These are phyloP conservation scores for Microctonus aethiopoides DNA, from an alignment of 2,888 invertebrate genomes.

Conservation along the genomic window DNA sequence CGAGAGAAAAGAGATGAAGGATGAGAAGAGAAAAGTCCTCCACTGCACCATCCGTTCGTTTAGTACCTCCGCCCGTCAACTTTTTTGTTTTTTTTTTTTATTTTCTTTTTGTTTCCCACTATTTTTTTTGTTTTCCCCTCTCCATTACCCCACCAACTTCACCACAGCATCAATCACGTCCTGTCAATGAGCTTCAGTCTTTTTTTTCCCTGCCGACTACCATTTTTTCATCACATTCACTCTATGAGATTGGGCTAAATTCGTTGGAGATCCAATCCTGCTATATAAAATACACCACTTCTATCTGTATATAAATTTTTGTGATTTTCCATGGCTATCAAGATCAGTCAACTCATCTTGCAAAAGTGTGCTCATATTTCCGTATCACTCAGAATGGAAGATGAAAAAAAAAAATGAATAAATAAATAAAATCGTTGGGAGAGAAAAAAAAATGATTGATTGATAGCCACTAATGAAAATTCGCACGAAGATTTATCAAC, in stretches of 20 bases:
- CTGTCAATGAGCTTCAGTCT: slow-evolving; percentile 4
- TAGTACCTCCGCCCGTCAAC: slow-evolving; percentile 18
- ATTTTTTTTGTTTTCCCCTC: neutral
- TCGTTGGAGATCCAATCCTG: too few relatives aligned
- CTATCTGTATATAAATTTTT: neutral
- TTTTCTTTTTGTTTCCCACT: neutral
- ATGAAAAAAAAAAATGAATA: too few relatives aligned
- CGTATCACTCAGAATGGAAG: neutral
- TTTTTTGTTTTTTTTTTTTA: neutral
- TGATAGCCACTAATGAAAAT: neutral
- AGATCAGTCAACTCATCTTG: neutral
- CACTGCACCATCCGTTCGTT: slow-evolving; percentile 1
- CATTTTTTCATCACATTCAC: neutral
- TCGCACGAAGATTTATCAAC: neutral
- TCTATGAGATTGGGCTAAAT: neutral
- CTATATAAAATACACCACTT: neutral
- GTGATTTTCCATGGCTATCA: neutral
- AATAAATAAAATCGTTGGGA: neutral
- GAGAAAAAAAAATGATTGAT: neutral
- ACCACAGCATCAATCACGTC: neutral
- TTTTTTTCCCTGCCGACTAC: neutral
- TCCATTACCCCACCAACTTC: neutral
- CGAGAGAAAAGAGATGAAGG: neutral
- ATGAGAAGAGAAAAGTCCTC: neutral
- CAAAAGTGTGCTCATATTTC: neutral